These are phyloP conservation scores for Cyphomyrmex costatus DNA, from an alignment of 1,140 invertebrate genomes.

Conservation along the genomic window DNA sequence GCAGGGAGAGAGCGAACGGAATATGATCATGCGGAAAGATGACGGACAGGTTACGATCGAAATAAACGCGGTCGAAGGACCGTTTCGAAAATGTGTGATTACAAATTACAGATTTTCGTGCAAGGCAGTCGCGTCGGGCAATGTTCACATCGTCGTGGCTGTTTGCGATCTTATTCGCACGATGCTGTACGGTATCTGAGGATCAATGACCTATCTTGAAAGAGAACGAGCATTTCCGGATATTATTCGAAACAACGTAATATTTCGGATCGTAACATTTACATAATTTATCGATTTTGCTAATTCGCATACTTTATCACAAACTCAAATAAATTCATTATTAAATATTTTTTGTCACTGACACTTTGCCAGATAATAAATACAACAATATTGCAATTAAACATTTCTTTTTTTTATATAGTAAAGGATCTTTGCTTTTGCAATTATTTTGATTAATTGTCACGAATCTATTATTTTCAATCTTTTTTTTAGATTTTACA, in stretches of 20 bases:
- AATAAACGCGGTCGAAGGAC: constrained; percentile 58
- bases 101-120: constrained; percentile 79
- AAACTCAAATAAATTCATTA: neutral
- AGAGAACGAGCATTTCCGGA: constrained; percentile 41
- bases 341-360: neutral
- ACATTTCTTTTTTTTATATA: neutral
- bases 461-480: neutral
- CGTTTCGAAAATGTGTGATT: constrained; percentile 78
- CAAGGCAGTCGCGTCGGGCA: constrained; percentile 42
- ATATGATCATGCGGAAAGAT: constrained; percentile 42
- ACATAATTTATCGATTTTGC: constrained; percentile 18
- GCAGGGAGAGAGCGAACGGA: neutral
- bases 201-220: constrained; percentile 70
- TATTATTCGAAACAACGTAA: constrained; percentile 40
- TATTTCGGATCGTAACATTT: constrained; percentile 16
- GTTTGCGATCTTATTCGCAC: constrained; percentile 43
- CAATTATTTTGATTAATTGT: neutral
- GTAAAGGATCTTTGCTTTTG: neutral
- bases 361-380: neutral
- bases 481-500: neutral
- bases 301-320: neutral
- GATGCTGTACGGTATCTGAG: constrained; percentile 60
- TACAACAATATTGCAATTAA: constrained; percentile 3
- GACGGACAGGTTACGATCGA: constrained; percentile 64
- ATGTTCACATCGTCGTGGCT: constrained; percentile 65